Evolutionary conservation across 2,113 vertebrate genomes (phyloP), one percentile per base, ranked within the genome.

Genomic region (Mixornis gularis): DNA sequence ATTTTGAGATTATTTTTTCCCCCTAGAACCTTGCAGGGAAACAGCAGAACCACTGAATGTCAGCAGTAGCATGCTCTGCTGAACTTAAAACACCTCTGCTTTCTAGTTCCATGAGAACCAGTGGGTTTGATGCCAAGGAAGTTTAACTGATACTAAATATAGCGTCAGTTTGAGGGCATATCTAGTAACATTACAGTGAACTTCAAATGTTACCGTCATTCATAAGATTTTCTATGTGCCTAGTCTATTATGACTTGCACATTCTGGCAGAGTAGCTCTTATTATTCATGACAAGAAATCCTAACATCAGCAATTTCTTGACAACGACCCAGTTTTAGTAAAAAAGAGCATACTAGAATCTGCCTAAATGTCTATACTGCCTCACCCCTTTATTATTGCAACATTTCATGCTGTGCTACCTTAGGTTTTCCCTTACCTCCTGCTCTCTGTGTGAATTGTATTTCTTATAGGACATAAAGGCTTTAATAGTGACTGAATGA

Each of bases 1-100:
- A 40, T 83, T 97, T 93, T 89, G 69, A 59, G 44, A 78, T 85
- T 73, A 36, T 93, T 85, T 80, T 12, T 71, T 96, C 43, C 55
- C 8, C 46, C 30, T 62, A 51, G 44, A 92, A 52, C 26, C 24
- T 78, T 95, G 44, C 36, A 68, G 65, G 7, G 51, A 85, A 64
- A 32, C 52, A 71, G 53, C 53, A 69, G 40, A 94, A 24, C 19
- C 17, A 9, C 68, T 85, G 18, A 29, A 52, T 93, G 55, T 25
- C 94, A 69, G 70, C 85, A 78, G 78, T 41, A 87, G 32, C 51
- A 70, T 92, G 80, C 68, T 96, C 74, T 60, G 79, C 41, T 97
- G 86, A 97, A 96, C 84, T 94, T 93, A 94, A 95, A 96, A 81
- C 86, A 96, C 86, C 87, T 96, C 94, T 82, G 63, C 58, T 93